These are phyloP conservation scores for Clostera curtula DNA, from an alignment of 2,888 invertebrate species.

Conservation along the genomic window DNA sequence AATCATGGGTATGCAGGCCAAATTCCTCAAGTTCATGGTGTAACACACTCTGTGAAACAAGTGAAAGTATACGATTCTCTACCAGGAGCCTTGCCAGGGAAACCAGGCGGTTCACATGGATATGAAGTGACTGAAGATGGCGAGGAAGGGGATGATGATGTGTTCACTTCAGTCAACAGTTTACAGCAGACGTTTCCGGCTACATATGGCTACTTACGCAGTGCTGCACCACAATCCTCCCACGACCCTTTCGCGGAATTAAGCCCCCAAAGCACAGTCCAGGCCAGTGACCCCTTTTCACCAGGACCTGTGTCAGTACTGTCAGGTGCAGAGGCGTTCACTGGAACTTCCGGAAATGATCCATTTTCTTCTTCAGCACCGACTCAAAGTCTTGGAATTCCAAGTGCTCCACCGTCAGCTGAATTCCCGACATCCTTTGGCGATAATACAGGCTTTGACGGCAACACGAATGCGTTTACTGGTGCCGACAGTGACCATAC, in stretches of 20 bases:
- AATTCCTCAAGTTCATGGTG: constrained; percentile 33
- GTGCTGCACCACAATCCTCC: constrained; percentile 31
- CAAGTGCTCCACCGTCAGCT: constrained; percentile 30
- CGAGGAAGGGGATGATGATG: constrained; percentile 51
- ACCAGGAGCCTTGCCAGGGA: constrained; percentile 45
- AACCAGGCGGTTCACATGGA: constrained; percentile 28
- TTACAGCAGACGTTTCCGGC: constrained; percentile 49
- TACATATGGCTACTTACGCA: constrained; percentile 45
- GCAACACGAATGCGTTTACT: constrained; percentile 32
- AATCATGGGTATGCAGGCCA: constrained; percentile 17
- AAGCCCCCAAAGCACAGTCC: constrained; percentile 34
- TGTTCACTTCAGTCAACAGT: constrained; percentile 46
- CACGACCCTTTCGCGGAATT: constrained; percentile 42
- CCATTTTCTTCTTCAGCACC: constrained; percentile 35
- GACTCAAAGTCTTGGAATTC: constrained; percentile 21
- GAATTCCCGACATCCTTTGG: constrained; percentile 35
- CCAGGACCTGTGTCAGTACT: constrained; percentile 36
- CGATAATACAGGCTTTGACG: constrained; percentile 34
- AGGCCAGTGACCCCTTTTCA: constrained; percentile 39
- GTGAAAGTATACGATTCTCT: constrained; percentile 58
- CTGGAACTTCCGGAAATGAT: constrained; percentile 30
- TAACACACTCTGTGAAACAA: constrained; percentile 56
- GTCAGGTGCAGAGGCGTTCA: constrained; percentile 35
- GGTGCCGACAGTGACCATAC: constrained; percentile 33
- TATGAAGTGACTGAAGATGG: constrained; percentile 64